A percentile compares a stretch with the other conserved stretches of the same genome.
Conservation (phyloP, 2,888 invertebrate genomes). For the Aspidiotus rigidus region DNA sequence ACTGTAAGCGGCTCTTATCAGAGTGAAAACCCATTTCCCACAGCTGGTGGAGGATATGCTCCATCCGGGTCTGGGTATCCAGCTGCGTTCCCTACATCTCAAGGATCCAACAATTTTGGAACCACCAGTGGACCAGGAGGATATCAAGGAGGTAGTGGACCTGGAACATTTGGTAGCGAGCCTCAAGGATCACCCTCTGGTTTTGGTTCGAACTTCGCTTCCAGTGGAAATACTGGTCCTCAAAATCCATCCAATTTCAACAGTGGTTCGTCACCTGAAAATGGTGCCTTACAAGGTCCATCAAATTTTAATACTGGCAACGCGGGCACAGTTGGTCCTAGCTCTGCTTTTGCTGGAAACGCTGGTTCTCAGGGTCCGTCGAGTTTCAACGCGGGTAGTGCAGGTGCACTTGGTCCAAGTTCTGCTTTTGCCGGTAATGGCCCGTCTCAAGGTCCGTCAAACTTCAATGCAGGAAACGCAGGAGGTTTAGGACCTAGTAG, state of each 20-base stretch:
- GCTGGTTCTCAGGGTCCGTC: constrained; percentile 34
- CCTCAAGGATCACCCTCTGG: constrained; percentile 37
- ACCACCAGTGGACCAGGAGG: constrained; percentile 34
- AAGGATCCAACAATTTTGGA: constrained; percentile 8
- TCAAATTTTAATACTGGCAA: constrained; percentile 35
- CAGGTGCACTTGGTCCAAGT: constrained; percentile 35
- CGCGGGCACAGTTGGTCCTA: constrained; percentile 37
- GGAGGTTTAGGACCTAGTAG: constrained; percentile 37
- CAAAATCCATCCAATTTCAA: constrained; percentile 36
- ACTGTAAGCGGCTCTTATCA: background rate
- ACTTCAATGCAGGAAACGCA: constrained; percentile 28
- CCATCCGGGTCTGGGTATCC: constrained; percentile 31
- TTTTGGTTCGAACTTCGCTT: constrained; percentile 36
- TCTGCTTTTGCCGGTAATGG: constrained; percentile 25
- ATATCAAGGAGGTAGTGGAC: constrained; percentile 35
- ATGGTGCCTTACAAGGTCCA: constrained; percentile 36
- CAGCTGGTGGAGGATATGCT: background rate
- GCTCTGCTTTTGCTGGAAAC: constrained; percentile 19
- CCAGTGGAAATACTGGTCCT: constrained; percentile 37
- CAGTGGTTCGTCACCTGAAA: constrained; percentile 36
- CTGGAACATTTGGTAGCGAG: constrained; percentile 34
- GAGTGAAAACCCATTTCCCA: background rate
- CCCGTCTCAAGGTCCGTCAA: constrained; percentile 33
- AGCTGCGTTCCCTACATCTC: background rate
- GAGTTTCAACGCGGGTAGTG: constrained; percentile 35